Percentiles rank a stretch among this genome's conserved stretches.
Conservation (phyloP, 2,113 vertebrate species). For the Oriolus oriolus region DNA sequence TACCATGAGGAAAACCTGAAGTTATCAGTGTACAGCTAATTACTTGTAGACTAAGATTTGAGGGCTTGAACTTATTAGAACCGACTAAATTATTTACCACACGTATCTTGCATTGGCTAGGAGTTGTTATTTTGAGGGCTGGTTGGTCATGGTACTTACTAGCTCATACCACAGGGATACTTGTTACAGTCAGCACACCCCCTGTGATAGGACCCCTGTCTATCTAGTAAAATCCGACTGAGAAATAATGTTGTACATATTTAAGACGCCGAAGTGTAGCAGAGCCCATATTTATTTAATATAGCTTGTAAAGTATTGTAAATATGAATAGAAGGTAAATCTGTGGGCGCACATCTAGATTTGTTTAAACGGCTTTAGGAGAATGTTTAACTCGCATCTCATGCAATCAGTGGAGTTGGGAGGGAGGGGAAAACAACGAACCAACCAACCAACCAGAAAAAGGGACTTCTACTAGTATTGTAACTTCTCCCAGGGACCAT, state of each 20-base stretch:
- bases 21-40: not conserved
- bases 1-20: not conserved
- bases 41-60: slow-evolving; percentile 22
- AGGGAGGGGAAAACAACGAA: not conserved
- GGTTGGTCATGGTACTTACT: not conserved
- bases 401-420: not conserved
- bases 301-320: slow-evolving; percentile 76
- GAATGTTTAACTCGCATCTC: not conserved
- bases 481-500: slow-evolving; percentile 19
- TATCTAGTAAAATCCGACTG: slow-evolving; percentile 4
- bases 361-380: not conserved
- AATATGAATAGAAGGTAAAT: slow-evolving; percentile 56
- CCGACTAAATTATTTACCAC: slow-evolving; percentile 6
- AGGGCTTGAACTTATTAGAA: slow-evolving; percentile 30
- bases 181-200: slow-evolving; percentile 1
- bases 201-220: not conserved
- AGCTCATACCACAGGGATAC: slow-evolving; percentile 11
- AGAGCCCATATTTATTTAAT: slow-evolving; percentile 74
- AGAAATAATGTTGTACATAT: slow-evolving; percentile 67
- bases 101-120: not conserved
- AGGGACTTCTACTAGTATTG: not conserved
- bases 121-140: not conserved
- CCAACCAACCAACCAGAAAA: not conserved
- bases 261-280: slow-evolving; percentile 55
- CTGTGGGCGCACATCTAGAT: not conserved